Evolutionary conservation across 1,140 invertebrate species (phyloP).

Genomic region (Trichomalopsis sarcophagae): DNA sequence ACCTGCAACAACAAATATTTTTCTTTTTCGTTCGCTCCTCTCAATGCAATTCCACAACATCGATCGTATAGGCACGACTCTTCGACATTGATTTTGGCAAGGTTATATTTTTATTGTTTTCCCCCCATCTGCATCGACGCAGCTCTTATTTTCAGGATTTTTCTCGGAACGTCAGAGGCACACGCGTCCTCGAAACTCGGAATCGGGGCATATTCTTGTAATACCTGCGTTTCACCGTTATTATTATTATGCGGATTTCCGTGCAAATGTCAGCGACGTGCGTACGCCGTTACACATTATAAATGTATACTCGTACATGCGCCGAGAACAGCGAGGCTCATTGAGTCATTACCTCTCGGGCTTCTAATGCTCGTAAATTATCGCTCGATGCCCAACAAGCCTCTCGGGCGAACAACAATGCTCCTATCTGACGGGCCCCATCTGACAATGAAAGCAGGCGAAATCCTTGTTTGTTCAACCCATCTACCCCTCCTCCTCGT

Average conservation of each 20-base stretch:
- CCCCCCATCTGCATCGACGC: neutral
- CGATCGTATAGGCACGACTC: neutral
- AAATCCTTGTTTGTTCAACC: neutral
- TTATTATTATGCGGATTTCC: slow-evolving; percentile 1
- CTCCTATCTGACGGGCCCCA: neutral
- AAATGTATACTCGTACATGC: neutral
- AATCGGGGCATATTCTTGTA: neutral
- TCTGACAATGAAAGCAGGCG: neutral
- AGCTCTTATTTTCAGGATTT: neutral
- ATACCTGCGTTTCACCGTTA: neutral
- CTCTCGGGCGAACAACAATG: neutral
- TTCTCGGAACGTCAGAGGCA: neutral
- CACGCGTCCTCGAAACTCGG: neutral
- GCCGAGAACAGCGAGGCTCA: neutral
- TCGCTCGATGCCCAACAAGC: neutral
- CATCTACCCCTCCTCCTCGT: neutral
- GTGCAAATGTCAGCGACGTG: neutral
- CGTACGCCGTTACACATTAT: neutral
- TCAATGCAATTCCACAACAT: slow-evolving; percentile 4
- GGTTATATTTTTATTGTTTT: slow-evolving; percentile 19
- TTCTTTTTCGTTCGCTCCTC: neutral
- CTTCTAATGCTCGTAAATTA: neutral
- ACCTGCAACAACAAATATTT: neutral
- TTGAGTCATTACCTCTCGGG: neutral
- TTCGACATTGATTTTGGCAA: slow-evolving; percentile 6